Evolutionary conservation across 2,797 vertebrate species (phyloP).

Genomic region (Leontopithecus rosalia): DNA sequence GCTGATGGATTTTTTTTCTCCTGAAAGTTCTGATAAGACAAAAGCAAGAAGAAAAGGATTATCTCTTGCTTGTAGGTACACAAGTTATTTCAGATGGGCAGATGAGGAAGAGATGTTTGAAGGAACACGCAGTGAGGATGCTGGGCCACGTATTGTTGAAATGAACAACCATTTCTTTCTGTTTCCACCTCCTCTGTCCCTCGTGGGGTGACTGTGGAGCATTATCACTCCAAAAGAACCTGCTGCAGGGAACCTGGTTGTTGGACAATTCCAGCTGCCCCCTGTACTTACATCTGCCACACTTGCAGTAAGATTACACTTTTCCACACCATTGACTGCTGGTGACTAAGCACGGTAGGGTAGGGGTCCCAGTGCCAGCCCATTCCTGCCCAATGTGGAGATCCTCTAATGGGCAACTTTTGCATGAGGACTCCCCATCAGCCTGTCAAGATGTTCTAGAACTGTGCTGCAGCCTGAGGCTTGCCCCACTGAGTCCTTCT

Average conservation of each 20-base stretch:
- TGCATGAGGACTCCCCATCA: background rate
- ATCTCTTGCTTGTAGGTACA: background rate
- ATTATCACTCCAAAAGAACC: background rate
- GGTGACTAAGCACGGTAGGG: background rate
- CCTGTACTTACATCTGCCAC: background rate
- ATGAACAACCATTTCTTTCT: too few relatives aligned
- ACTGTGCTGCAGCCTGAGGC: background rate
- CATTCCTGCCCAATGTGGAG: background rate
- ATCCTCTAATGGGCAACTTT: background rate
- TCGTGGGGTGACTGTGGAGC: background rate
- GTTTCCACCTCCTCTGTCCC: background rate
- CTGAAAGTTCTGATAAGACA: background rate
- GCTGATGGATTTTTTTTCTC: background rate
- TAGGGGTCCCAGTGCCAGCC: background rate
- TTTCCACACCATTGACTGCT: too few relatives aligned
- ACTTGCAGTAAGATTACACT: background rate
- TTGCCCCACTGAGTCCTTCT: background rate
- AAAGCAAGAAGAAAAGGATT: background rate
- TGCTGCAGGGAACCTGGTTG: background rate
- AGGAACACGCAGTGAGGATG: rapidly evolving
- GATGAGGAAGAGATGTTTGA: background rate
- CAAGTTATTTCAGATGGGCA: background rate
- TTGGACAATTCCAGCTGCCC: background rate
- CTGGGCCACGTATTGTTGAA: background rate
- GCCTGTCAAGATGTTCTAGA: background rate